These are phyloP conservation scores for Metacarcinus magister DNA, from an alignment of 2,888 invertebrate genomes.

Conservation along the genomic window DNA sequence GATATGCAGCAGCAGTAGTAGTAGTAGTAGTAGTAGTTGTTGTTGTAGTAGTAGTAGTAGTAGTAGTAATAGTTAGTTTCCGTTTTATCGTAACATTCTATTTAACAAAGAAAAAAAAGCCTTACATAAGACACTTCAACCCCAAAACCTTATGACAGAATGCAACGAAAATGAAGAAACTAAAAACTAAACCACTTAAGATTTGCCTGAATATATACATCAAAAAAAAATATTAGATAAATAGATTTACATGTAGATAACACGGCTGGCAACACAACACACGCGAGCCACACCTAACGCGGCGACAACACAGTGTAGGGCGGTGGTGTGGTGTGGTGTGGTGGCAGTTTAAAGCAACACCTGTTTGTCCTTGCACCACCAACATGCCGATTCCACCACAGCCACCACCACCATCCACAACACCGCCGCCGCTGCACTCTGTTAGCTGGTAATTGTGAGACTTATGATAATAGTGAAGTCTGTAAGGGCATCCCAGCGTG, in stretches of 20 bases:
- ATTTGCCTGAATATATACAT: not conserved
- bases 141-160: not conserved
- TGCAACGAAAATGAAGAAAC: not conserved
- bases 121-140: too few relatives aligned
- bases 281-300: not conserved
- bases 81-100: not conserved
- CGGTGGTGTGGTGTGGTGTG: not conserved
- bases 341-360: not conserved
- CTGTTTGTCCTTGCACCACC: conserved; percentile 36
- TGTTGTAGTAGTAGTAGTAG: not conserved
- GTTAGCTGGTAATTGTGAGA: not conserved
- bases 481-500: not conserved
- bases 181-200: not conserved
- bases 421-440: not conserved
- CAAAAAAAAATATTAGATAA: not conserved
- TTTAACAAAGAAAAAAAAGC: too few relatives aligned
- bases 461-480: not conserved
- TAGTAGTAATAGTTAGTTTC: not conserved
- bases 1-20: not conserved
- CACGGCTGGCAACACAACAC: not conserved
- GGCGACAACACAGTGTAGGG: not conserved
- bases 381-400: not conserved
- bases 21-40: not conserved
- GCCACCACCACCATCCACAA: not conserved
- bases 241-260: not conserved